Conservation (phyloP, 2,888 invertebrate species). For the Thereva nobilitata region DNA sequence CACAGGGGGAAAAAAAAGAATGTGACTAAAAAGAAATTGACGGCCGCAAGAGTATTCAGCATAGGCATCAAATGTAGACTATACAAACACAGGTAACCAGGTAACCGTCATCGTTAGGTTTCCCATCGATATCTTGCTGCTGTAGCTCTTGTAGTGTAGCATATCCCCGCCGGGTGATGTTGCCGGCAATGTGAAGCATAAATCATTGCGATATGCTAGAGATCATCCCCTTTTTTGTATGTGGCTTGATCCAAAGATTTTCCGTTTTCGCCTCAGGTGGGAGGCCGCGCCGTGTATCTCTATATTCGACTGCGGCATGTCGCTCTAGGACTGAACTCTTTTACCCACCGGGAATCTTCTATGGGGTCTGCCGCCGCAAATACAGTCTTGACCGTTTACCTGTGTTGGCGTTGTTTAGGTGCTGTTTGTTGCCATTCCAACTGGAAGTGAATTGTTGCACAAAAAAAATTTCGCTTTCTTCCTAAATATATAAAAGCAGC, state of each 20-base stretch:
- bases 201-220: constrained; percentile 12
- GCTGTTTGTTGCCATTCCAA: constrained; percentile 4
- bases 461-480: constrained; percentile 54
- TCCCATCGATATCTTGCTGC: too few relatives aligned
- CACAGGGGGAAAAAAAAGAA: too few relatives aligned
- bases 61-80: too few relatives aligned
- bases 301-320: constrained; percentile 1
- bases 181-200: neutral
- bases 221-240: constrained; percentile 27
- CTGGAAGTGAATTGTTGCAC: constrained; percentile 30
- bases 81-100: too few relatives aligned
- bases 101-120: too few relatives aligned
- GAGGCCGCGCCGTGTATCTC: constrained; percentile 11
- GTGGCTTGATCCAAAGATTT: constrained; percentile 16
- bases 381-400: constrained; percentile 12
- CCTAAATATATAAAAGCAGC: constrained; percentile 59
- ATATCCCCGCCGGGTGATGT: neutral
- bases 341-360: constrained; percentile 11
- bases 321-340: constrained; percentile 3
- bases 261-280: constrained; percentile 22
- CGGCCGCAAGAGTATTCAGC: too few relatives aligned
- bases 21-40: too few relatives aligned
- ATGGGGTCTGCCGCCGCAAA: neutral
- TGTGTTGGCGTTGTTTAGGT: neutral
- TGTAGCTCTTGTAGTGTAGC: constrained; percentile 4